A percentile compares a stretch with the other conserved stretches of the same genome.
These are phyloP conservation scores for Lepus townsendii DNA, from an alignment of 2,797 vertebrate genomes.

Conservation along the genomic window DNA sequence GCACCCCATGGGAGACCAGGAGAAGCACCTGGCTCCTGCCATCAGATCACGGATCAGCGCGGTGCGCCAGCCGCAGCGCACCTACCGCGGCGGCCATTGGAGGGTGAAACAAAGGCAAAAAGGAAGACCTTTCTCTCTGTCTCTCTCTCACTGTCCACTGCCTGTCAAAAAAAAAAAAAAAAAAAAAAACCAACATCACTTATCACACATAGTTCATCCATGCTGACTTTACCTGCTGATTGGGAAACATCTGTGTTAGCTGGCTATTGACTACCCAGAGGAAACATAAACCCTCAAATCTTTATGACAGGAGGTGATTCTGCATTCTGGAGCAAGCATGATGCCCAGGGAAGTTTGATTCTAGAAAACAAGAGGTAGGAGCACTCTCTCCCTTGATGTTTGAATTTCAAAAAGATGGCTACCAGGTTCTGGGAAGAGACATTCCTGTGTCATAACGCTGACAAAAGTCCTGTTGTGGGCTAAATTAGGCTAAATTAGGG, in stretches of 20 bases:
- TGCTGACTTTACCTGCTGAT: not conserved
- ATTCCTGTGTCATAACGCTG: not conserved
- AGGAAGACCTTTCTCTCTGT: no score
- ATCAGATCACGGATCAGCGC: no score
- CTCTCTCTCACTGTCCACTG: no score
- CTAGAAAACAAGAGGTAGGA: fast-evolving
- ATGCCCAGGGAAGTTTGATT: fast-evolving
- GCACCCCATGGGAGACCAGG: no score
- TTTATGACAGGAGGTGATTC: not conserved
- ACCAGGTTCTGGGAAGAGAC: not conserved
- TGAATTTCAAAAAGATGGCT: not conserved
- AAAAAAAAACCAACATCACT: no score
- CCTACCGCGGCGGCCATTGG: no score
- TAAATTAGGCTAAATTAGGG: no score
- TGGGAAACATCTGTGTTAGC: no score
- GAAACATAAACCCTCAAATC: not conserved
- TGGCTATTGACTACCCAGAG: not conserved
- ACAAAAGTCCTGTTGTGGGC: not conserved
- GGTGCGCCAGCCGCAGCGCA: no score
- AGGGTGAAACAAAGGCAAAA: no score
- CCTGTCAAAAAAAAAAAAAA: no score
- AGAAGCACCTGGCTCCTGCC: no score
- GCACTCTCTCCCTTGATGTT: not conserved
- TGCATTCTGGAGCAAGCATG: not conserved
- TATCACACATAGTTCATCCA: not conserved